A percentile compares a stretch with the other conserved stretches of the same genome.
Evolutionary conservation across 2,113 vertebrate species (phyloP).

Genomic region (Odontophorus gujanensis): DNA sequence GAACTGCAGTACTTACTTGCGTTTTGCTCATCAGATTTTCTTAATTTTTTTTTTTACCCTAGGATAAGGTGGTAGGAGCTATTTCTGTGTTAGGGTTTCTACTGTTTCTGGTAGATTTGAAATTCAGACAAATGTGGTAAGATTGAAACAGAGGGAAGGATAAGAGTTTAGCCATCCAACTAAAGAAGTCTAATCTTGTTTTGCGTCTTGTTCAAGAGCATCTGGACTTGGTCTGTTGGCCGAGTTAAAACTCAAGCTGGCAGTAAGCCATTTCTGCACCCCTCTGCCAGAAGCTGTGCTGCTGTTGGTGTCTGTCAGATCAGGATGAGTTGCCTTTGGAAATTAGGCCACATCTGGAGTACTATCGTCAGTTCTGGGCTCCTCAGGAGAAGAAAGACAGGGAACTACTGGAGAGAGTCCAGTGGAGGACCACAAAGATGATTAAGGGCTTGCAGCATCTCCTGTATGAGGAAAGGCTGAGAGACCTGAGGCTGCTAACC

Average conservation of each 20-base stretch:
- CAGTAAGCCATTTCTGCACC: background rate
- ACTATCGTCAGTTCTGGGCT: too few species aligned
- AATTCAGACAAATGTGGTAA: background rate
- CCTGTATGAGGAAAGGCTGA: too few species aligned
- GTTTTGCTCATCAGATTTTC: background rate
- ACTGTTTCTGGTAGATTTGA: background rate
- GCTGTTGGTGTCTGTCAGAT: background rate
- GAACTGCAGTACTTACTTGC: background rate
- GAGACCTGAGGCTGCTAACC: too few species aligned
- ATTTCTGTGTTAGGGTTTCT: background rate
- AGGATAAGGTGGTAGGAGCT: background rate
- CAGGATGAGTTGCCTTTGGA: background rate
- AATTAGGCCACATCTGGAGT: background rate
- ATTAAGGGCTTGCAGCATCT: too few species aligned
- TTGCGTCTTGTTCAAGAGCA: background rate
- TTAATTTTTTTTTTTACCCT: background rate
- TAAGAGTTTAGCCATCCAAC: background rate
- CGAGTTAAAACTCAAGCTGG: background rate
- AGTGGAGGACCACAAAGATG: too few species aligned
- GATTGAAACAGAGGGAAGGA: background rate
- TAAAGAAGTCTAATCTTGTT: background rate
- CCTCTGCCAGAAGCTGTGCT: background rate
- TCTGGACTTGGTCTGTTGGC: background rate
- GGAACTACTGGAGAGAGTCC: too few species aligned
- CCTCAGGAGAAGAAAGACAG: too few species aligned